Evolutionary conservation across 2,888 invertebrate species (phyloP), one percentile per base, ranked within the genome.

Genomic region (Agonopterix alstromeriana): DNA sequence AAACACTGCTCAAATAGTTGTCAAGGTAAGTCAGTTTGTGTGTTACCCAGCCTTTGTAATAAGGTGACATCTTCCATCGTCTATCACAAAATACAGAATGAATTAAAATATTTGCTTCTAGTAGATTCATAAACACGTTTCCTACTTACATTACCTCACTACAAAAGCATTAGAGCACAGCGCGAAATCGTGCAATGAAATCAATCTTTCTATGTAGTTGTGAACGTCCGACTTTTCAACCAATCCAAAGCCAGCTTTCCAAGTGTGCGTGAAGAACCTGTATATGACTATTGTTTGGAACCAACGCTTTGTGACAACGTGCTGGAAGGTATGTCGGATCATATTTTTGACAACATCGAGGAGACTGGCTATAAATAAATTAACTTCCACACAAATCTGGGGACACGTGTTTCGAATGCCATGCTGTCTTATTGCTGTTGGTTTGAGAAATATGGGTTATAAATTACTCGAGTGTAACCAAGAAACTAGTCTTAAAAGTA

Each of bases 121-220:
- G 43, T 11, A 42, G 42, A 42, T 42, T 47, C 50, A 43, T 12
- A 54, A 56, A 57, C 63, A 67, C 70, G 65, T 70, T 67, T 68
- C 63, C 67, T 27, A 27, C 27, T 27, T 27, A 27, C 27, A 27
- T 27, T 27, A 27, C 27, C 27, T 27, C 58, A 70, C 70, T 72
- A 68, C 77, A 71, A 73, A 72, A 72, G 70, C 73, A 70, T 65
- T 69, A 71, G 77, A 77, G 73, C 76, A 67, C 60, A 70, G 72
- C 72, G 67, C 68, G 69, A 72, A 60, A 58, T 73, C 70, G 71
- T 64, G 72, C 71, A 68, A 73, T 70, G 73, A 71, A 71, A 77
- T 75, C 71, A 67, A 67, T 70, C 57, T 63, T 58, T 56, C 58
- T 52, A 59, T 64, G 74, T 75, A 63, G 70, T 62, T 67, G 70